phyloP scores from a whole-genome alignment of 2,888 invertebrate genomes.

The Lagria hirta region DNA sequence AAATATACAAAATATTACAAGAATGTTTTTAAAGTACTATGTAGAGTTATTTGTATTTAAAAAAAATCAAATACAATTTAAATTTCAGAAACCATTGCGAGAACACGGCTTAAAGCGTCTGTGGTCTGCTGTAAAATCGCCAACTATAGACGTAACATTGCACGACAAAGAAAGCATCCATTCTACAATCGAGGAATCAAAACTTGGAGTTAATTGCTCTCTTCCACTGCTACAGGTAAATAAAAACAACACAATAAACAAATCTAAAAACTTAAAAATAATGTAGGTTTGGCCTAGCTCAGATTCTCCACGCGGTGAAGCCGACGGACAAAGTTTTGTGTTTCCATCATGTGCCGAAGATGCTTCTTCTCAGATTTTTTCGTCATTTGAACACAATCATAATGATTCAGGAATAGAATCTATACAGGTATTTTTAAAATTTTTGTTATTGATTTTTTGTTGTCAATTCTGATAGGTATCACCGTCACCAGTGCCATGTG shows the following conservation, averaged over 20 bases:
- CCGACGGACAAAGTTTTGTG: slow-evolving; percentile 68
- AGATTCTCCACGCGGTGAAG: slow-evolving; percentile 69
- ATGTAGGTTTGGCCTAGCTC: slow-evolving; percentile 69
- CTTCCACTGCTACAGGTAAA: slow-evolving; percentile 58
- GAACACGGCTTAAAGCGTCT: slow-evolving; percentile 54
- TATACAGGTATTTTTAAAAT: slow-evolving; percentile 59
- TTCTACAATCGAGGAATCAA: slow-evolving; percentile 43
- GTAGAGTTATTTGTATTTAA: too few relatives aligned
- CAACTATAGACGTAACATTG: slow-evolving; percentile 50
- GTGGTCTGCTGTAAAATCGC: slow-evolving; percentile 54
- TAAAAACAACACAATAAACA: too few relatives aligned
- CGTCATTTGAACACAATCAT: slow-evolving; percentile 55
- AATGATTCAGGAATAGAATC: slow-evolving; percentile 74
- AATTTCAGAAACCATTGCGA: slow-evolving; percentile 59
- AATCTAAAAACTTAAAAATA: too few relatives aligned
- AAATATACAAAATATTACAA: too few relatives aligned
- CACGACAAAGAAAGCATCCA: slow-evolving; percentile 34
- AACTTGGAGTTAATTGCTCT: slow-evolving; percentile 58
- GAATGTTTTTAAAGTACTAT: too few relatives aligned
- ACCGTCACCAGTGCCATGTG: slow-evolving; percentile 55
- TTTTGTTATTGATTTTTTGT: slow-evolving; percentile 6
- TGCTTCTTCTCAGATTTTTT: slow-evolving; percentile 46
- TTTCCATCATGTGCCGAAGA: slow-evolving; percentile 59
- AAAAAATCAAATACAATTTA: too few relatives aligned
- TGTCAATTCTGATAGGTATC: slow-evolving; percentile 58